phyloP scores from a whole-genome alignment of 2,888 invertebrate genomes.

The Trisateles emortualis region DNA sequence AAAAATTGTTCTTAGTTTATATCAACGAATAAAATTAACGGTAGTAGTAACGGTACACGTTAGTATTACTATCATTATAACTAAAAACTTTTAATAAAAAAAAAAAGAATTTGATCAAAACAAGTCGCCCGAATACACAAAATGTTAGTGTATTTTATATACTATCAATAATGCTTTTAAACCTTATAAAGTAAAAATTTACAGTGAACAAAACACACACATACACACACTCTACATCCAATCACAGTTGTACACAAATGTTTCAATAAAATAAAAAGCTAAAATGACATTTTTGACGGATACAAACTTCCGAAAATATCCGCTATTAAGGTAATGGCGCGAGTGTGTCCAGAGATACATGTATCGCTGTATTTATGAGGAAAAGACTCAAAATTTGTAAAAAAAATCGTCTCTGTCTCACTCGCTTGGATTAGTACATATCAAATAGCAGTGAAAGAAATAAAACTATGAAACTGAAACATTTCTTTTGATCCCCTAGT shows the following conservation, averaged over 20 bases:
- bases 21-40: constrained; percentile 25
- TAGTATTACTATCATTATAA: constrained; percentile 26
- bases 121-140: constrained; percentile 34
- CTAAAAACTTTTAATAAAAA: constrained; percentile 20
- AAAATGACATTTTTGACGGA: constrained; percentile 25
- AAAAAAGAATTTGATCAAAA: constrained; percentile 26
- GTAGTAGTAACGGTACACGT: constrained; percentile 24
- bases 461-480: constrained; percentile 34
- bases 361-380: constrained; percentile 3
- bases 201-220: constrained; percentile 55
- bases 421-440: constrained; percentile 10
- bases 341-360: constrained; percentile 21
- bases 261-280: constrained; percentile 29
- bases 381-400: constrained; percentile 26
- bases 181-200: constrained; percentile 74
- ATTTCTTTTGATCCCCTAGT: constrained; percentile 28
- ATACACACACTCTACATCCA: constrained; percentile 44
- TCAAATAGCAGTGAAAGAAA: constrained; percentile 20
- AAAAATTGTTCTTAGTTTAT: constrained; percentile 24
- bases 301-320: constrained; percentile 24
- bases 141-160: constrained; percentile 36
- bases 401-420: constrained; percentile 22
- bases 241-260: constrained; percentile 46
- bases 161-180: constrained; percentile 55
- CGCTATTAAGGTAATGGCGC: constrained; percentile 11